Base-by-base conservation (phyloP, 2,797 vertebrate species). In the Varecia variegata region DNA sequence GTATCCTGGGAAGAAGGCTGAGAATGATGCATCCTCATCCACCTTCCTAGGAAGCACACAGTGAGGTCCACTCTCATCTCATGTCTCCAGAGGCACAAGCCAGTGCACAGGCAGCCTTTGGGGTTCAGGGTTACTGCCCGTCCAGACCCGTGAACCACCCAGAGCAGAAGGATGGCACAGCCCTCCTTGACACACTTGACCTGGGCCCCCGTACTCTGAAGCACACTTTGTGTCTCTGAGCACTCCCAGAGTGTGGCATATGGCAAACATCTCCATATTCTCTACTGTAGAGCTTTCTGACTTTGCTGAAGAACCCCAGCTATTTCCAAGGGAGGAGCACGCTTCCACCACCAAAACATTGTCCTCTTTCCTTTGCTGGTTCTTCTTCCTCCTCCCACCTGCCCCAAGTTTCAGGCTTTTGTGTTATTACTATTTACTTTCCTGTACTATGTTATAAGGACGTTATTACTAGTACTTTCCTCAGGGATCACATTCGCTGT, bases 1-100 rank as follows among this genome's bases (percentile, higher is more conserved):
- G 8, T 90, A 52, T 40, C 65, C 73, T 50, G 43, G 65, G 76
- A 93, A 94, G 38, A 88, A 65, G 71, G 21, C n/a, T 76, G 47
- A 93, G 35, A 93, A 50, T 47, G 43, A 82, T 12, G 21, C 4
- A 40, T 43, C 60, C 58, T 45, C 67, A 47, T 38, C 43, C 43
- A 9, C 76, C 43, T 88, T 67, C 38, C 67, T 73, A n/a, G 50
- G 52, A 93, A 86, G 76, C 9, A 2, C 7, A 10, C 0, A 27
- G 23, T 5, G 20, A 77, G 54, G n/a, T 18, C 77, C 71, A 30
- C 9, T 10, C 65, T 79, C 9, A 0, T 10, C 65, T 79, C 9
- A 0, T 5, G 25, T 30, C 40, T 52, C 56, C 73, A 52, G 43
- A 86, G 79, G 18, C 27, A 45, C 27, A 50, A 50, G 30, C 45